These are phyloP conservation scores for Chrysotoxum bicinctum DNA, from an alignment of 2,888 invertebrate genomes.

Conservation along the genomic window DNA sequence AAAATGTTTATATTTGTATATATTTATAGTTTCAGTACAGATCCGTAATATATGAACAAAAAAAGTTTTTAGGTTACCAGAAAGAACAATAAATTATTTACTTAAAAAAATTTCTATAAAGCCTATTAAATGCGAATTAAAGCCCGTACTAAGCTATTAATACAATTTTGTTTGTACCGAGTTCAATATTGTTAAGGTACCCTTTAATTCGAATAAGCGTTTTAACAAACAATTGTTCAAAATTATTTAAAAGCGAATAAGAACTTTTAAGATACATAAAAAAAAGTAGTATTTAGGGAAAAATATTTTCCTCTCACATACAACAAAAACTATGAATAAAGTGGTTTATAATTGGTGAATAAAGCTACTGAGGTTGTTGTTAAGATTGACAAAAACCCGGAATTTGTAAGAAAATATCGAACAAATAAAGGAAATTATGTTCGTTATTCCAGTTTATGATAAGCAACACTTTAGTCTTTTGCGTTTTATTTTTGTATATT, in stretches of 20 bases:
- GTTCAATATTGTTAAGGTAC: conserved; percentile 54
- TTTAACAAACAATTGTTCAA: background rate
- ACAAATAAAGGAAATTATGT: no score
- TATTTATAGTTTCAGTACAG: background rate
- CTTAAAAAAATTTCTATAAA: conserved; percentile 8
- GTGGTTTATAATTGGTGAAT: no score
- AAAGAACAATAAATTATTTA: conserved; percentile 25
- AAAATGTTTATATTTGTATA: conserved; percentile 2
- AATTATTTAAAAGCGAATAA: background rate
- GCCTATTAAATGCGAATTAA: conserved; percentile 4
- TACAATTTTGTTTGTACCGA: background rate
- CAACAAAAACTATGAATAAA: no score
- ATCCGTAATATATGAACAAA: background rate
- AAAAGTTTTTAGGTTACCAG: background rate
- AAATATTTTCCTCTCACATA: background rate
- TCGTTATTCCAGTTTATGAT: no score
- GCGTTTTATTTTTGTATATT: no score
- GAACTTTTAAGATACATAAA: background rate
- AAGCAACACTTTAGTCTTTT: no score
- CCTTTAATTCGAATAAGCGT: conserved; percentile 36
- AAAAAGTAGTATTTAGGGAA: background rate
- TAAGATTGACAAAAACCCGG: no score
- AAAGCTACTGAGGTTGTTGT: no score
- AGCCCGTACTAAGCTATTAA: conserved; percentile 35
- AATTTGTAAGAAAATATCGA: no score